Evolutionary conservation across 2,113 vertebrate genomes (phyloP).

Genomic region (Psammodynastes pulverulentus): DNA sequence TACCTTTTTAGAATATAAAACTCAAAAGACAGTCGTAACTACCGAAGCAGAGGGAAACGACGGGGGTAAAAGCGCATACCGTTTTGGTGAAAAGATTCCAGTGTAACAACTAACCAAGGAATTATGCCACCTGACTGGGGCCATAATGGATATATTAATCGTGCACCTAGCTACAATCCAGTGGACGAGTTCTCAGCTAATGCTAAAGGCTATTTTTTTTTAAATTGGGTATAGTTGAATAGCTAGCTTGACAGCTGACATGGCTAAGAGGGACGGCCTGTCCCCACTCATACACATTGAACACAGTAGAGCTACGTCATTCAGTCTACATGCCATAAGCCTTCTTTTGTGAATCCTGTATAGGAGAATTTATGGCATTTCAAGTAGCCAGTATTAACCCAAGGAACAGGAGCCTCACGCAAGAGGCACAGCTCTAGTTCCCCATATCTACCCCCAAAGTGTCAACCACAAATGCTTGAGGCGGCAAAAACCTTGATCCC

Average conservation of each 20-base stretch:
- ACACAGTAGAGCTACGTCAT: not conserved
- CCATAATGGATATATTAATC: not conserved
- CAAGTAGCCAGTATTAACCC: not conserved
- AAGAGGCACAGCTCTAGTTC: not conserved
- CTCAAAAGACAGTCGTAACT: not conserved
- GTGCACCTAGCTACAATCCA: not conserved
- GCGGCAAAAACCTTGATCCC: not conserved
- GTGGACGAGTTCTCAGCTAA: not conserved
- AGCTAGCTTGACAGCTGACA: not conserved
- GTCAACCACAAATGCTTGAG: not conserved
- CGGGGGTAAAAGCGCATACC: not conserved
- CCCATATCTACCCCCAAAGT: no score
- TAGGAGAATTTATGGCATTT: not conserved
- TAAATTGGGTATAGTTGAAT: not conserved
- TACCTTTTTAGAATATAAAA: not conserved
- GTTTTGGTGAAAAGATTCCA: not conserved
- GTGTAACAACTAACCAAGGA: not conserved
- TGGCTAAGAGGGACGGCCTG: not conserved
- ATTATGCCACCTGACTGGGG: not conserved
- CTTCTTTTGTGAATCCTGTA: not conserved
- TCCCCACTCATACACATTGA: not conserved
- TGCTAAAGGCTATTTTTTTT: not conserved
- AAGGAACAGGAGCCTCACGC: not conserved
- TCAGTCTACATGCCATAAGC: not conserved
- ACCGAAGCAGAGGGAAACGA: not conserved